Percentiles rank a stretch among this genome's conserved stretches.
These are phyloP conservation scores for Macquaria ambigua DNA, from an alignment of 2,113 vertebrate genomes.

Conservation along the genomic window DNA sequence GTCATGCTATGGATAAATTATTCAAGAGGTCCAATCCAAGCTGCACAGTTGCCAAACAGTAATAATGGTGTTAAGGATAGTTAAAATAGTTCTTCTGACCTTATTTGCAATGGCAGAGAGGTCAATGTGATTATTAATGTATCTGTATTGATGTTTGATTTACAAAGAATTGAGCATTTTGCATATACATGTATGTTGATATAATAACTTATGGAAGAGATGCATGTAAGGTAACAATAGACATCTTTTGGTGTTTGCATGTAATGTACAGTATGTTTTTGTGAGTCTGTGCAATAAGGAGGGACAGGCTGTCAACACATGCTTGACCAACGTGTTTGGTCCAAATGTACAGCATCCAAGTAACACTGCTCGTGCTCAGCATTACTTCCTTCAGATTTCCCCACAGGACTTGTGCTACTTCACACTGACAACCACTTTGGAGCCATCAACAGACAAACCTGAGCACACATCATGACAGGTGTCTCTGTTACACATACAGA, in stretches of 20 bases:
- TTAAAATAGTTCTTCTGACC: background rate
- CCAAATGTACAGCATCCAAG: slow-evolving; percentile 59
- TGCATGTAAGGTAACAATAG: background rate
- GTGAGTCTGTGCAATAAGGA: slow-evolving; percentile 19
- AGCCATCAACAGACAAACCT: slow-evolving; percentile 76
- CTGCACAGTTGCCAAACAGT: background rate
- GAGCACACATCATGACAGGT: slow-evolving; percentile 74
- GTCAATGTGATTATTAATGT: background rate
- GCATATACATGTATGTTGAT: background rate
- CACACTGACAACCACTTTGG: slow-evolving; percentile 81
- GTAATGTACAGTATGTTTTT: background rate
- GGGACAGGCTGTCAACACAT: slow-evolving; percentile 28
- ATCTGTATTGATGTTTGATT: background rate
- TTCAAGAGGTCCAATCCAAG: background rate
- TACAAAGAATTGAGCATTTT: background rate
- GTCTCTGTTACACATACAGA: slow-evolving; percentile 56
- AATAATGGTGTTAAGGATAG: background rate
- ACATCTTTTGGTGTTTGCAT: background rate
- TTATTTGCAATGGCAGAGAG: background rate
- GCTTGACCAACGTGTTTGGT: slow-evolving; percentile 48
- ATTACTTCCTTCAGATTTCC: slow-evolving; percentile 68
- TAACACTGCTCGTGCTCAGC: slow-evolving; percentile 70
- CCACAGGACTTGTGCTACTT: slow-evolving; percentile 80
- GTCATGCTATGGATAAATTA: background rate
- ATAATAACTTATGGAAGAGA: background rate